These are phyloP conservation scores for Protosalanx chinensis DNA, from an alignment of 2,797 vertebrate genomes.

Conservation along the genomic window DNA sequence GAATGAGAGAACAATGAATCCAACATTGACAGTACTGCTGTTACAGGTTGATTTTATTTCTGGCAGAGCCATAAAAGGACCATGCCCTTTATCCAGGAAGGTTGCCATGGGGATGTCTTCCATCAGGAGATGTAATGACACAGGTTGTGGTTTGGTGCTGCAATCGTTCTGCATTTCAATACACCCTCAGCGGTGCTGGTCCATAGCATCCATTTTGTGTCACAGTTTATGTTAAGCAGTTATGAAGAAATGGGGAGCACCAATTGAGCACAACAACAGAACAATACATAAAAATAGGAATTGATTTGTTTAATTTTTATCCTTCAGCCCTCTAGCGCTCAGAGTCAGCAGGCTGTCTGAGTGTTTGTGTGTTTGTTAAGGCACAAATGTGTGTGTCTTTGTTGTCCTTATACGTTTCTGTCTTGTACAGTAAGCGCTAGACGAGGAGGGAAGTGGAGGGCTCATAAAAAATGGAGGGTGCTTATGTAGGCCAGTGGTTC, in stretches of 20 bases:
- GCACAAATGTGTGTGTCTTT: neutral
- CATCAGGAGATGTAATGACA: conserved; percentile 30
- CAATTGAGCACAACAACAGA: too few species aligned
- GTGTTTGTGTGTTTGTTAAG: conserved; percentile 10
- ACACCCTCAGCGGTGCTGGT: neutral
- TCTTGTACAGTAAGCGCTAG: neutral
- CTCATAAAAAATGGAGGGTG: conserved; percentile 61
- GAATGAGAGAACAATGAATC: neutral
- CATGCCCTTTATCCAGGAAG: conserved; percentile 46
- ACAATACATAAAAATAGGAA: too few species aligned
- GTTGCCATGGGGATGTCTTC: conserved; percentile 53
- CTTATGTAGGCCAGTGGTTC: conserved; percentile 63
- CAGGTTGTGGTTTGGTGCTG: neutral
- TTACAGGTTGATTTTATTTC: conserved; percentile 10
- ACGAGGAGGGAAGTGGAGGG: conserved; percentile 16
- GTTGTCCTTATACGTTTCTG: conserved; percentile 12
- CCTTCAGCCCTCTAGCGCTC: too few species aligned
- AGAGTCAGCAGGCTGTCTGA: neutral
- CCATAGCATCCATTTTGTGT: conserved; percentile 10
- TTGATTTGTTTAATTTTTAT: too few species aligned
- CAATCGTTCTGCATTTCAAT: neutral
- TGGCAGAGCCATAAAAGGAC: conserved; percentile 32
- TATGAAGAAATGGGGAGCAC: too few species aligned
- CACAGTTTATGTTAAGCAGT: neutral
- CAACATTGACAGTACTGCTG: neutral